Base-by-base conservation (phyloP, 2,797 vertebrate species). In the Lagocephalus sceleratus region DNA sequence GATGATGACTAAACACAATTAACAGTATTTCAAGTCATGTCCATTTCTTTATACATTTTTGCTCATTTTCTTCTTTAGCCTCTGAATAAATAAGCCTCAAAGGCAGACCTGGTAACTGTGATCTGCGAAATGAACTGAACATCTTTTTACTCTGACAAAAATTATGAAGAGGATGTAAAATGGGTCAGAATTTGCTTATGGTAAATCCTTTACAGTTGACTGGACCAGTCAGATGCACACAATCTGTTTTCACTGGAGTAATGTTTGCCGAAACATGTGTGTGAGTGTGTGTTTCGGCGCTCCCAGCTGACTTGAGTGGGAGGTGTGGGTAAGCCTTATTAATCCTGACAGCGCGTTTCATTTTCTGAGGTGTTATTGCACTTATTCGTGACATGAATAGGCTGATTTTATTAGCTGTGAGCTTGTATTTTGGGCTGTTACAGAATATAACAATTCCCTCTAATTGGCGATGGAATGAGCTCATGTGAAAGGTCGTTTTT, bases 301-400 rank as follows among this genome's bases (percentile, higher is more conserved):
- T 62, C 40, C 12, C 44, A 66, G 65, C 51, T 52, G 51, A 21
- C 32, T 53, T n/a, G 9, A 21, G 41, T 66, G 48, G 63, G 51
- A 64, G 57, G 55, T 64, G 52, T 60, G 21, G 20, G 35, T 47
- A 63, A 44, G 52, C 51, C 46, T 68, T 57, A 75, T 77, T 82
- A 80, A 61, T 70, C 42, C 61, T 62, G 64, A 71, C 71, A 76
- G 39, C 20, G 23, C 47, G 48, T 38, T 39, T 68, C 32, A 50
- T 71, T 58, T 71, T 60, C 47, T 16, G 1, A 58, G 47, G 35
- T 50, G 49, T 75, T 66, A 60, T 65, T 66, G 23, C 53, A 40
- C 58, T 56, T 51, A 12, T 38, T 57, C 54, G 48, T 59, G 65
- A 61, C 57, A 73, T 55, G 56, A 64, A 72, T 63, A 48, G 35